Evolutionary conservation across 1,140 invertebrate species (phyloP).

Genomic region (Hycleus cichorii): DNA sequence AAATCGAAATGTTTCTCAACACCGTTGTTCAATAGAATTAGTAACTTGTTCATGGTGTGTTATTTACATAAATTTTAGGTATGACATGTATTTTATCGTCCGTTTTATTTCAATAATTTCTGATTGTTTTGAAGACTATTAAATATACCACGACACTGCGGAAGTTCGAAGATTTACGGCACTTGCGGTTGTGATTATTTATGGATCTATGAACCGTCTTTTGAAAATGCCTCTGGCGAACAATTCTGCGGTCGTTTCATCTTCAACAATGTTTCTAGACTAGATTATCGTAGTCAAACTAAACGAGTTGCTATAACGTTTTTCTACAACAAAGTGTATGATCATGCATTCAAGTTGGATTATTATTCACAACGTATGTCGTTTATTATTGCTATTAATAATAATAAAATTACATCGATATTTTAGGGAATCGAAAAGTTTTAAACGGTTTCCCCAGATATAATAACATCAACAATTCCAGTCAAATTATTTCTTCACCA

Average conservation of each 20-base stretch:
- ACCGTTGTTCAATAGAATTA: constrained; percentile 59
- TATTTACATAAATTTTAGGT: constrained; percentile 53
- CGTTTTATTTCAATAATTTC: constrained; percentile 12
- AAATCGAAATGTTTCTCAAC: constrained; percentile 29
- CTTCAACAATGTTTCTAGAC: constrained; percentile 28
- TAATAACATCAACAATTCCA: constrained; percentile 35
- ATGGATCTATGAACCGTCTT: constrained; percentile 60
- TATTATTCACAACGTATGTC: constrained; percentile 57
- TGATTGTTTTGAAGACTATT: constrained; percentile 29
- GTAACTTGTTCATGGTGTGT: constrained; percentile 66
- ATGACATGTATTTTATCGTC: constrained; percentile 41
- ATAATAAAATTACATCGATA: background rate
- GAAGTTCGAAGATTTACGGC: constrained; percentile 28
- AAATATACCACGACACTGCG: constrained; percentile 42
- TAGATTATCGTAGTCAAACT: constrained; percentile 55
- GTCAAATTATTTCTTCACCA: constrained; percentile 51
- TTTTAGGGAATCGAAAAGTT: constrained; percentile 54
- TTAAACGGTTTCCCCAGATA: constrained; percentile 46
- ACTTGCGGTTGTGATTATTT: constrained; percentile 57
- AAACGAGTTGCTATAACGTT: constrained; percentile 54
- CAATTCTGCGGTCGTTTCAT: constrained; percentile 55
- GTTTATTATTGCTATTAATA: constrained; percentile 28
- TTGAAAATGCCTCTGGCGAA: constrained; percentile 54
- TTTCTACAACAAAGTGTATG: constrained; percentile 53
- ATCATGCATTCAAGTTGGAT: constrained; percentile 59